Base-by-base conservation (phyloP, 1,140 invertebrate species). In the Phortica variegata region DNA sequence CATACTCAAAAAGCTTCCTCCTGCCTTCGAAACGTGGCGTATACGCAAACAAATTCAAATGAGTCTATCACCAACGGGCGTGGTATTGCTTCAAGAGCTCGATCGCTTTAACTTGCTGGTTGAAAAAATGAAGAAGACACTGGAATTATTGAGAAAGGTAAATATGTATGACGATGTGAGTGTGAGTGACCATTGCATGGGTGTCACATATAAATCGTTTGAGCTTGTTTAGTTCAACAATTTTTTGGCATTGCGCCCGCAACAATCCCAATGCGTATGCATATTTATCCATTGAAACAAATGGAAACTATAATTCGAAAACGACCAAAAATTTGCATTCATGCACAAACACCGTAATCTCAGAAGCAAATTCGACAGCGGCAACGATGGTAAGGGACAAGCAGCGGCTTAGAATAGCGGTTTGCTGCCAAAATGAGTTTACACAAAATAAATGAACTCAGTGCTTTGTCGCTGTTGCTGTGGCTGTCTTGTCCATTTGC, bases 11-110 rank as follows among this genome's bases (percentile, higher is more conserved):
- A 91, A 89, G 73, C 79, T 94, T 41, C 91, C 91, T 0, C 57
- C 69, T 13, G 78, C 83, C 47, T 93, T 86, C 65, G 89, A 94
- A 69, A 79, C 93, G 3, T 84, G 84, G 76, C 87, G 85, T 76
- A 84, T 93, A 16, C 81, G 85, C 45, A 87, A 87, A 75, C 83
- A 84, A 59, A 89, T 87, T 68, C 89, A 88, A 51, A 76, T 87
- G 62, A 82, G 81, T 50, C 84, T 93, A 36, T 84, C 87, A 3
- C 92, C 93, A 4, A 88, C 88, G 0, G 84, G 88, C 0, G 86
- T 93, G 18, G 92, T 95, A 3, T 77, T 95, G 20, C 80, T 94
- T 34, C 92, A 95, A 81, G 93, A 95, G 75, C 73, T 95, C 15
- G 89, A 94, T 62, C 82, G 90, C 63, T 93, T 93, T 74, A 95